These are phyloP conservation scores for Dendrolimus pini DNA, from an alignment of 2,888 invertebrate genomes.

Conservation along the genomic window DNA sequence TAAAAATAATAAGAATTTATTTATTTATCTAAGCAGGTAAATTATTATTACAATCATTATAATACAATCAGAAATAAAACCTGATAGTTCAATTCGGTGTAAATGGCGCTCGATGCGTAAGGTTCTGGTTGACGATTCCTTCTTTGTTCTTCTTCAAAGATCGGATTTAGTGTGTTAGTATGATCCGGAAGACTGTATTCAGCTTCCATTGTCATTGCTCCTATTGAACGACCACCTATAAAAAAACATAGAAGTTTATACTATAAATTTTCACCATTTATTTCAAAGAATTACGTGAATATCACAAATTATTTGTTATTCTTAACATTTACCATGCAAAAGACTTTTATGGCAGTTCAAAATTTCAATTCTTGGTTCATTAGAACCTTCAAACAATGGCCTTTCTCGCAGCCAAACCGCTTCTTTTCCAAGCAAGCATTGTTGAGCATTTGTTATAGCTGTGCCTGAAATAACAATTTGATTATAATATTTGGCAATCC, in stretches of 20 bases:
- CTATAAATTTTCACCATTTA: no score
- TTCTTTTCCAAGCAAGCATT: constrained; percentile 66
- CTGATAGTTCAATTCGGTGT: constrained; percentile 68
- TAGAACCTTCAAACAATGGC: constrained; percentile 60
- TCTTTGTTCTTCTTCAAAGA: constrained; percentile 50
- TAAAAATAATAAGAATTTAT: constrained; percentile 13
- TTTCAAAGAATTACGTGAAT: not conserved
- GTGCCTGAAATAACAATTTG: constrained; percentile 32
- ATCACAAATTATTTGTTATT: not conserved
- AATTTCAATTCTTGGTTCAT: constrained; percentile 65
- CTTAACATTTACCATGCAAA: constrained; percentile 42
- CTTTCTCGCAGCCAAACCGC: constrained; percentile 67
- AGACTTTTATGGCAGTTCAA: constrained; percentile 64
- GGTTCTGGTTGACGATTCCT: constrained; percentile 76
- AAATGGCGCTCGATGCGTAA: constrained; percentile 84
- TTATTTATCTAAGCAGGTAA: not conserved
- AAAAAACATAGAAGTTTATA: constrained; percentile 3
- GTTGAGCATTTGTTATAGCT: constrained; percentile 60
- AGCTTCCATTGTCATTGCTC: constrained; percentile 65
- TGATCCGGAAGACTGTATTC: constrained; percentile 69
- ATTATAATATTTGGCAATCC: constrained; percentile 2
- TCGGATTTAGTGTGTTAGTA: constrained; percentile 45
- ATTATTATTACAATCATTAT: no score
- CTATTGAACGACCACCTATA: constrained; percentile 57
- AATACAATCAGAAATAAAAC: constrained; percentile 18